Percentiles rank a stretch among this genome's conserved stretches.
These are phyloP conservation scores for Apistogramma diplotaenia DNA, from an alignment of 2,113 vertebrate species.

Conservation along the genomic window DNA sequence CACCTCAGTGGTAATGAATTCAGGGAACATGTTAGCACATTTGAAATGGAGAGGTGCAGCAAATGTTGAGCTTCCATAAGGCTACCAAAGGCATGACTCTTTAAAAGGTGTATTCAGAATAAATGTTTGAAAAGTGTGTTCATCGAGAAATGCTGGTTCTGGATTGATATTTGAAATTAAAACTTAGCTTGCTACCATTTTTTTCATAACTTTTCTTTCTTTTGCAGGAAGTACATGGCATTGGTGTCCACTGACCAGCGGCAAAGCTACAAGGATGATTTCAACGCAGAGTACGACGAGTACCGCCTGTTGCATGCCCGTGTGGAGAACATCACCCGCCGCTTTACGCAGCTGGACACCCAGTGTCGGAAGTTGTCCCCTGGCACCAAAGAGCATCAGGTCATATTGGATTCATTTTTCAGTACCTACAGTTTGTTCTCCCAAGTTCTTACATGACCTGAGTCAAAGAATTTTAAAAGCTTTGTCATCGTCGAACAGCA, in stretches of 20 bases:
- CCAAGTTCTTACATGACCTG: no score
- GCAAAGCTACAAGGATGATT: constrained; percentile 87
- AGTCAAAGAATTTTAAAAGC: neutral
- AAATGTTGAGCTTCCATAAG: neutral
- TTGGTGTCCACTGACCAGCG: constrained; percentile 85
- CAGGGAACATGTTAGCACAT: neutral
- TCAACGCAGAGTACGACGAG: constrained; percentile 89
- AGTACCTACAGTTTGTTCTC: no score
- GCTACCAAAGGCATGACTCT: neutral
- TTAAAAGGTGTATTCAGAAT: neutral
- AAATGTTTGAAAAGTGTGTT: neutral
- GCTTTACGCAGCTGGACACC: constrained; percentile 81
- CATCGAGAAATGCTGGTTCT: neutral
- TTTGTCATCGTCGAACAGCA: neutral
- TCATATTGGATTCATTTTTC: constrained; percentile 33
- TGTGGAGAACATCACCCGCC: constrained; percentile 80
- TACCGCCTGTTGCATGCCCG: constrained; percentile 83
- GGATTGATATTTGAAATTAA: neutral
- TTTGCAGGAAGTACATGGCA: constrained; percentile 81
- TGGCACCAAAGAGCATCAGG: constrained; percentile 87
- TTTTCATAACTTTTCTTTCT: neutral
- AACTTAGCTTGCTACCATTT: neutral
- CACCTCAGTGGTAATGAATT: neutral
- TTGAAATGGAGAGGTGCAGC: neutral
- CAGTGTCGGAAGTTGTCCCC: constrained; percentile 80